Conservation (phyloP, 1,140 invertebrate genomes). For the Dreissena polymorpha region DNA sequence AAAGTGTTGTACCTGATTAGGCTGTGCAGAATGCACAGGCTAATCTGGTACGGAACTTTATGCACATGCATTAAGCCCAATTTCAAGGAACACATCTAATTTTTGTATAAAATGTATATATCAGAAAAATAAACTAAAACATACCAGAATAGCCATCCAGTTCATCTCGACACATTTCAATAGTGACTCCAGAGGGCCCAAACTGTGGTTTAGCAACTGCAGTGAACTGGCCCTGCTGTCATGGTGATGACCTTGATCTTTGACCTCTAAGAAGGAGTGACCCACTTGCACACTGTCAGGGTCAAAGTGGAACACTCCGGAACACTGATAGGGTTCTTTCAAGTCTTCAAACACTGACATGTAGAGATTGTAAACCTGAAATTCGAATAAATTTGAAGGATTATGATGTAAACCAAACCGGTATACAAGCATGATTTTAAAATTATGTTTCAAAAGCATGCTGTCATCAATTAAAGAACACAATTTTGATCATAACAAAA, state of each 20-base stretch:
- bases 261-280: constrained; percentile 75
- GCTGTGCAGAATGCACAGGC: too few species aligned
- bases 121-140: too few species aligned
- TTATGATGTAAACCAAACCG: too few species aligned
- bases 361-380: constrained; percentile 84
- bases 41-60: background rate
- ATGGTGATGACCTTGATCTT: constrained; percentile 49
- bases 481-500: too few species aligned
- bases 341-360: constrained; percentile 82
- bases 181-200: constrained; percentile 85
- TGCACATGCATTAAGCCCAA: background rate
- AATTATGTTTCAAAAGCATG: too few species aligned
- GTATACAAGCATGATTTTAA: too few species aligned
- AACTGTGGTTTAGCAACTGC: constrained; percentile 70
- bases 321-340: constrained; percentile 53
- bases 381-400: background rate
- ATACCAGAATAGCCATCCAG: constrained; percentile 94
- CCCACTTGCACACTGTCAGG: constrained; percentile 76
- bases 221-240: constrained; percentile 23
- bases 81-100: too few species aligned
- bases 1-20: too few species aligned
- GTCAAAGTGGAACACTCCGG: constrained; percentile 62
- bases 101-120: too few species aligned
- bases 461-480: too few species aligned
- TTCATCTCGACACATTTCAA: constrained; percentile 92